These are phyloP conservation scores for Philhelius pedissequus DNA, from an alignment of 2,888 invertebrate genomes.

Conservation along the genomic window DNA sequence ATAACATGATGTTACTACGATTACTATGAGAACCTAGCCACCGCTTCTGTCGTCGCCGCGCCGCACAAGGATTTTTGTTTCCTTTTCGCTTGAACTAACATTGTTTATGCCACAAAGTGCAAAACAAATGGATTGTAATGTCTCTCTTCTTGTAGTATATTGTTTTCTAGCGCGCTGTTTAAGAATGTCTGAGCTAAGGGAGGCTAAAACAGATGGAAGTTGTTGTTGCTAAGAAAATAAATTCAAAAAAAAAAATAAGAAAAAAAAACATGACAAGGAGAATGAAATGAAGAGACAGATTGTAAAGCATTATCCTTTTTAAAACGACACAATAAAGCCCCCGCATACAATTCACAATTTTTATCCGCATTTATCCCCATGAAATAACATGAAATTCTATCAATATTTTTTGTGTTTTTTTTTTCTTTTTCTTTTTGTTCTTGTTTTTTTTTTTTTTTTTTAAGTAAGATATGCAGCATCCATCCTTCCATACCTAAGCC, in stretches of 20 bases:
- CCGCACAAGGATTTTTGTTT: slow-evolving; percentile 34
- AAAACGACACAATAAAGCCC: slow-evolving; percentile 58
- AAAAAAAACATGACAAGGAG: not conserved
- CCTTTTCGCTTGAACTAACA: slow-evolving; percentile 55
- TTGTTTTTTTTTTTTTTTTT: not conserved
- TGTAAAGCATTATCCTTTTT: slow-evolving; percentile 58
- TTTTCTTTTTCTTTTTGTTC: not conserved
- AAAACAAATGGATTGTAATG: slow-evolving; percentile 57
- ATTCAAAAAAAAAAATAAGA: not conserved
- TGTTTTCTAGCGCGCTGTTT: not conserved
- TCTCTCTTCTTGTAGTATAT: slow-evolving; percentile 8
- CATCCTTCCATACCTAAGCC: not conserved
- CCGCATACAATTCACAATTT: slow-evolving; percentile 56
- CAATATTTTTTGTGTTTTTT: slow-evolving; percentile 45
- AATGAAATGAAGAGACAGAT: slow-evolving; percentile 19
- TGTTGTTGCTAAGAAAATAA: not conserved
- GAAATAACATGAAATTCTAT: slow-evolving; percentile 63
- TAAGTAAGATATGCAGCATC: not conserved
- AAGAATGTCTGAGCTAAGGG: slow-evolving; percentile 30
- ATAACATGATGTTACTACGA: not conserved
- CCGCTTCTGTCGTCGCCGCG: not conserved
- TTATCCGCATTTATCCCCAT: slow-evolving; percentile 64
- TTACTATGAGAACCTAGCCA: not conserved
- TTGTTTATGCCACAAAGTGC: slow-evolving; percentile 61
- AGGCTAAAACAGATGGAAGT: not conserved